These are phyloP conservation scores for Dromaius novaehollandiae DNA, from an alignment of 2,113 vertebrate species.

Conservation along the genomic window DNA sequence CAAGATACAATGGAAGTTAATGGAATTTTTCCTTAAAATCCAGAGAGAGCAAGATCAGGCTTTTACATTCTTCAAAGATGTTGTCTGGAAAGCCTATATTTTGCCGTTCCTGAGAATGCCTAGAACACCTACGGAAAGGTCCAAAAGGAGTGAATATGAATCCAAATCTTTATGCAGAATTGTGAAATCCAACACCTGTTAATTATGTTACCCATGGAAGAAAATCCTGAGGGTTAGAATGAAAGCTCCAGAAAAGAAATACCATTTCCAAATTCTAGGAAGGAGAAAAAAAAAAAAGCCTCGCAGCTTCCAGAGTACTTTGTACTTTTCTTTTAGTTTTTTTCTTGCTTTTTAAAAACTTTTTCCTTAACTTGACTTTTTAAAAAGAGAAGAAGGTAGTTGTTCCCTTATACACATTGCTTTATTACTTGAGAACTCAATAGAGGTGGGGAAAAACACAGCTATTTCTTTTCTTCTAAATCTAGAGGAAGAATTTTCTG, in stretches of 20 bases:
- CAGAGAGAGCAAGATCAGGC: not conserved
- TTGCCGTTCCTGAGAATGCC: not conserved
- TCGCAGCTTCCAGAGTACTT: not conserved
- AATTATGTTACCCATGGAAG: not conserved
- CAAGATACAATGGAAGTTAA: not conserved
- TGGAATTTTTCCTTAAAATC: not conserved
- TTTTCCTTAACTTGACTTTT: not conserved
- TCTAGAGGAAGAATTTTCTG: not conserved
- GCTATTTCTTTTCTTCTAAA: not conserved
- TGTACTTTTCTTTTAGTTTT: not conserved
- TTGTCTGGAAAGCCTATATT: not conserved
- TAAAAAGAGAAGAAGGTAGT: not conserved
- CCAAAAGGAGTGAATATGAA: not conserved
- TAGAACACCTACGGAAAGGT: not conserved
- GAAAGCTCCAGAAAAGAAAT: not conserved
- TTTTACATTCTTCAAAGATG: not conserved
- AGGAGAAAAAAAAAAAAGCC: not conserved
- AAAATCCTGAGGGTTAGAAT: not conserved
- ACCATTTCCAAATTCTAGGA: not conserved
- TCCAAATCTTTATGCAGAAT: not conserved
- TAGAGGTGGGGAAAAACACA: not conserved
- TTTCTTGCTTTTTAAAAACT: not conserved
- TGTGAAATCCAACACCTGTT: not conserved
- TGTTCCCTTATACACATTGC: rapidly evolving
- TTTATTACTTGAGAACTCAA: not conserved